phyloP scores from a whole-genome alignment of 2,888 invertebrate species.

The Cosmia pyralina region DNA sequence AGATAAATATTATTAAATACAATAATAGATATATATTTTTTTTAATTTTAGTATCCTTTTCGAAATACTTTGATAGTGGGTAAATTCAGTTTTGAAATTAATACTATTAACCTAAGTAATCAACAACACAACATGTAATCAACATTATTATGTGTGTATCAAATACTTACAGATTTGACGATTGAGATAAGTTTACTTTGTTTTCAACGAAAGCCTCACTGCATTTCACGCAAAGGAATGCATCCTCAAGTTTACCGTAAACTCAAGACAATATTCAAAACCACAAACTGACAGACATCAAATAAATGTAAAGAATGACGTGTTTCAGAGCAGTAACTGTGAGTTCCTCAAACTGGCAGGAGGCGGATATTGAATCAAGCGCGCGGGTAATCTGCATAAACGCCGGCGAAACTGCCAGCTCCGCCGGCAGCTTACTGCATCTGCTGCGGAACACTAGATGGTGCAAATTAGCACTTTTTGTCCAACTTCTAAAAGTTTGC shows the following conservation, averaged over 20 bases:
- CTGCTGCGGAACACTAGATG: slow-evolving; percentile 50
- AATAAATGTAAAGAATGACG: slow-evolving; percentile 43
- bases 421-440: slow-evolving; percentile 44
- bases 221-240: too few relatives aligned
- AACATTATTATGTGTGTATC: too few relatives aligned
- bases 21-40: too few relatives aligned
- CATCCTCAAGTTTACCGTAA: neutral
- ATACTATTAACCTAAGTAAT: too few relatives aligned
- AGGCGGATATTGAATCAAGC: slow-evolving; percentile 69
- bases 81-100: too few relatives aligned
- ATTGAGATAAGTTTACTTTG: too few relatives aligned
- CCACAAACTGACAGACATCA: slow-evolving; percentile 24
- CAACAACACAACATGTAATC: too few relatives aligned
- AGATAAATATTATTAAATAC: too few relatives aligned
- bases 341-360: slow-evolving; percentile 43
- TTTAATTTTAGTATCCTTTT: too few relatives aligned
- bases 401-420: slow-evolving; percentile 66
- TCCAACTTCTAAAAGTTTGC: slow-evolving; percentile 22
- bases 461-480: slow-evolving; percentile 48
- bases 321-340: slow-evolving; percentile 24
- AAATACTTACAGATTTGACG: too few relatives aligned
- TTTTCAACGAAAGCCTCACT: too few relatives aligned
- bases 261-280: slow-evolving; percentile 28
- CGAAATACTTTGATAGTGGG: too few relatives aligned
- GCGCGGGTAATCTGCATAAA: slow-evolving; percentile 76